Percentiles rank a stretch among this genome's conserved stretches.
phyloP scores from a whole-genome alignment of 2,888 invertebrate species.

The Dichetophora obliterata region DNA sequence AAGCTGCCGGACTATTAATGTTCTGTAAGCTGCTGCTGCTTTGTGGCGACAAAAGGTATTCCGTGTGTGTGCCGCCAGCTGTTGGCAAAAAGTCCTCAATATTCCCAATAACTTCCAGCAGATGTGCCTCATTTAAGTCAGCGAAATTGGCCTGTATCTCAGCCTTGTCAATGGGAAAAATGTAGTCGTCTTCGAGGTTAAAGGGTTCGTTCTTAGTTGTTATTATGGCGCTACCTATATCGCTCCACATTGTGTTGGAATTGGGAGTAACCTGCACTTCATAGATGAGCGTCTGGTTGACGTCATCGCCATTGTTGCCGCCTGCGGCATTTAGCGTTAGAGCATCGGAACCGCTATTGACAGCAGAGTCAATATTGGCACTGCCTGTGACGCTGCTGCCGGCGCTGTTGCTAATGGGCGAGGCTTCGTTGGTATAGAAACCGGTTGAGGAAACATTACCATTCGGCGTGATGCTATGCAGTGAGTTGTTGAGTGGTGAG shows the following conservation, averaged over 20 bases:
- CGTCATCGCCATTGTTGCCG: slow-evolving; percentile 43
- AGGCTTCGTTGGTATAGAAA: slow-evolving; percentile 59
- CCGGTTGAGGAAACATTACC: slow-evolving; percentile 51
- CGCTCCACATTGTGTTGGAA: slow-evolving; percentile 70
- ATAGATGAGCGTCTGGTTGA: slow-evolving; percentile 55
- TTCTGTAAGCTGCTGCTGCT: slow-evolving; percentile 53
- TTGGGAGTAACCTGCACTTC: slow-evolving; percentile 60
- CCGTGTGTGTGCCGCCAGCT: slow-evolving; percentile 53
- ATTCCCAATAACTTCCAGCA: slow-evolving; percentile 81
- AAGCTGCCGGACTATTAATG: slow-evolving; percentile 57
- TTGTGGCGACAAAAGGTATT: slow-evolving; percentile 62
- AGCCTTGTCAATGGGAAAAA: slow-evolving; percentile 89
- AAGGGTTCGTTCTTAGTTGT: slow-evolving; percentile 74
- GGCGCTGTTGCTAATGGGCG: slow-evolving; percentile 47
- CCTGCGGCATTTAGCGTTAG: slow-evolving; percentile 39
- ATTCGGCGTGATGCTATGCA: slow-evolving; percentile 49
- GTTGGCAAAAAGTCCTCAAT: slow-evolving; percentile 80
- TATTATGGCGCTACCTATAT: slow-evolving; percentile 68
- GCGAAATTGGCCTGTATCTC: slow-evolving; percentile 87
- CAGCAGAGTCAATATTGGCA: slow-evolving; percentile 45
- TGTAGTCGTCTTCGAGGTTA: slow-evolving; percentile 89
- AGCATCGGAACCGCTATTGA: slow-evolving; percentile 15
- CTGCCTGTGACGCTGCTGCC: slow-evolving; percentile 48
- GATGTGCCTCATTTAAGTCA: slow-evolving; percentile 86
- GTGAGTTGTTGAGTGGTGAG: slow-evolving; percentile 58